Percentiles rank a stretch among this genome's conserved stretches.
These are phyloP conservation scores for Pristionchus entomophagus DNA, from an alignment of 2,888 invertebrate genomes.

Conservation along the genomic window DNA sequence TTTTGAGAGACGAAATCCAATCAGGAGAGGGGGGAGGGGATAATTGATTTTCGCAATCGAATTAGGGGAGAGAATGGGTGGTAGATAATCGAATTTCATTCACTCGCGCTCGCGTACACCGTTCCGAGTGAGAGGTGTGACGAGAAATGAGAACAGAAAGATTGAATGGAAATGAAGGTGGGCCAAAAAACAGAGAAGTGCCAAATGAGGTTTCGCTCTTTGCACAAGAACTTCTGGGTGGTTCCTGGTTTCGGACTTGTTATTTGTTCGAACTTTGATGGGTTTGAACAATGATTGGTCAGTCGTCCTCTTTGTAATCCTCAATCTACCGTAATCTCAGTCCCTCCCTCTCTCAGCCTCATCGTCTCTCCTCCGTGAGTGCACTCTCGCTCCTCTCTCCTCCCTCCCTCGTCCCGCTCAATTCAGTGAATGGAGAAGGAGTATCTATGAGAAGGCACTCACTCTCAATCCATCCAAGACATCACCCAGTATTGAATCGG, in stretches of 20 bases:
- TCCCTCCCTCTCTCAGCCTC: neutral
- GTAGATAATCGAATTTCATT: no score
- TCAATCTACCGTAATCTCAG: neutral
- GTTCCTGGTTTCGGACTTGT: neutral
- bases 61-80: no score
- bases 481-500: constrained; percentile 4
- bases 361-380: neutral
- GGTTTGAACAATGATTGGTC: neutral
- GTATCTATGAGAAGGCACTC: constrained; percentile 2
- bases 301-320: no score
- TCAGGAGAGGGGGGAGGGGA: no score
- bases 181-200: neutral
- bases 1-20: no score
- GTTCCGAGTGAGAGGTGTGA: no score
- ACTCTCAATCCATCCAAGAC: neutral
- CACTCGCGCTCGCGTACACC: no score
- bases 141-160: no score
- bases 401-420: constrained; percentile 34
- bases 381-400: constrained; percentile 30
- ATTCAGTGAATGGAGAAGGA: constrained; percentile 38
- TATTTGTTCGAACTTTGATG: neutral
- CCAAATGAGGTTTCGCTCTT: neutral
- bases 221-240: neutral
- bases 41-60: no score
- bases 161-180: neutral